Conservation (phyloP, 2,888 invertebrate genomes). For the Tinea pellionella region DNA sequence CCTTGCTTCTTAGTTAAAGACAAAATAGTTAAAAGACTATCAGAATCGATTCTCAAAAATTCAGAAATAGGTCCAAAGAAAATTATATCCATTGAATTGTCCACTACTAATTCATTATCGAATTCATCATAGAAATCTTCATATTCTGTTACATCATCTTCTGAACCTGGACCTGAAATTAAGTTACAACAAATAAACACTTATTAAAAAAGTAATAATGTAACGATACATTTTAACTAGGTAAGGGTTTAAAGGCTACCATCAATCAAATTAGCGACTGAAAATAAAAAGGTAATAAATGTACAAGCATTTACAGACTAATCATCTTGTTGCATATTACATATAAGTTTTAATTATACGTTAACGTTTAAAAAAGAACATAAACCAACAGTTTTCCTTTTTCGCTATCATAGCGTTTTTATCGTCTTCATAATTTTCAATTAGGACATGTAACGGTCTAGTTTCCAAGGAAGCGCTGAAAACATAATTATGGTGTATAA, state of each 20-base stretch:
- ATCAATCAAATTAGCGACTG: too few relatives aligned
- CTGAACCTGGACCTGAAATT: neutral
- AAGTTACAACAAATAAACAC: too few relatives aligned
- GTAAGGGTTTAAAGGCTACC: too few relatives aligned
- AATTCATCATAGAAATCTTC: constrained; percentile 55
- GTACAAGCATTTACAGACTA: too few relatives aligned
- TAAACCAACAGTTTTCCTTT: constrained; percentile 21
- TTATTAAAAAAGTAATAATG: too few relatives aligned
- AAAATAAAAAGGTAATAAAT: too few relatives aligned
- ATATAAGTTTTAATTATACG: too few relatives aligned
- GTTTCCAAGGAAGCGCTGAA: constrained; percentile 15
- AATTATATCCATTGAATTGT: constrained; percentile 52
- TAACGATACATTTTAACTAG: too few relatives aligned
- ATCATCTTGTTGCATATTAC: too few relatives aligned
- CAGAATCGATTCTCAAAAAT: constrained; percentile 50
- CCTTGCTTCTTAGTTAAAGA: constrained; percentile 38
- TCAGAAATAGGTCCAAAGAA: constrained; percentile 49
- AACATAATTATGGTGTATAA: neutral
- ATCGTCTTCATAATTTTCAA: constrained; percentile 47
- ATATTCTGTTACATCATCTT: constrained; percentile 21
- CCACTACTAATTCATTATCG: constrained; percentile 36
- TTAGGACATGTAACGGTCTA: constrained; percentile 41
- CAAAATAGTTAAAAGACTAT: constrained; percentile 48
- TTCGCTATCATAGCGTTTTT: constrained; percentile 52
- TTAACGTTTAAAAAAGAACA: too few relatives aligned